phyloP scores from a whole-genome alignment of 2,113 vertebrate genomes.

The Amphilophus citrinellus region DNA sequence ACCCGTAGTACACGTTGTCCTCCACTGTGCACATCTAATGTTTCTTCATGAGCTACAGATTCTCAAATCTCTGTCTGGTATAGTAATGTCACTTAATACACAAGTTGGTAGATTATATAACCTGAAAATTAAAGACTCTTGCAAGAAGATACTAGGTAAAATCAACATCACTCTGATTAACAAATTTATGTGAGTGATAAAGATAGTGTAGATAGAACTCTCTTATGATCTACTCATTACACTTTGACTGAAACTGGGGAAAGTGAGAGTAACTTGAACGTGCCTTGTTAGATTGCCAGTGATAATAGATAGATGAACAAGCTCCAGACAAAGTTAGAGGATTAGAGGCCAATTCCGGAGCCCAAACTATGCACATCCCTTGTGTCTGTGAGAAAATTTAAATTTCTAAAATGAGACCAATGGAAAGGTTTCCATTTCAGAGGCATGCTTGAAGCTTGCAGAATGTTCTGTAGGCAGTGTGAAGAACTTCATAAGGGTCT shows the following conservation, averaged over 20 bases:
- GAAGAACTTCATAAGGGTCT: constrained; percentile 17
- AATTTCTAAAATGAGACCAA: constrained; percentile 59
- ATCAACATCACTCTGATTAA: constrained; percentile 62
- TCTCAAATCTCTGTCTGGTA: neutral
- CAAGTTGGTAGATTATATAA: constrained; percentile 36
- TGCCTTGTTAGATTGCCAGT: constrained; percentile 5
- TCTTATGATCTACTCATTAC: constrained; percentile 4
- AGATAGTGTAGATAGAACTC: neutral
- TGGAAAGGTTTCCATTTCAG: constrained; percentile 43
- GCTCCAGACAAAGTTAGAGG: constrained; percentile 43
- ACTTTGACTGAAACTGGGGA: constrained; percentile 31
- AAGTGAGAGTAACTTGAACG: constrained; percentile 20
- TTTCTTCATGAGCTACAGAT: neutral
- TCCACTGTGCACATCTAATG: neutral
- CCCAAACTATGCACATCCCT: neutral
- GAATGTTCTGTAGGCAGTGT: neutral
- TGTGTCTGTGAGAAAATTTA: constrained; percentile 51
- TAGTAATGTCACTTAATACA: neutral
- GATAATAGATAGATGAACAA: constrained; percentile 39
- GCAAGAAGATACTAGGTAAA: constrained; percentile 60
- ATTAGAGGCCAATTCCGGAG: constrained; percentile 12
- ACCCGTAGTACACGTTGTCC: neutral
- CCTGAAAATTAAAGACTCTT: constrained; percentile 12
- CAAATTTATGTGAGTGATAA: constrained; percentile 16
- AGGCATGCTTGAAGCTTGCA: constrained; percentile 34